These are phyloP conservation scores for Trinectes maculatus DNA, from an alignment of 2,113 vertebrate species.

Conservation along the genomic window DNA sequence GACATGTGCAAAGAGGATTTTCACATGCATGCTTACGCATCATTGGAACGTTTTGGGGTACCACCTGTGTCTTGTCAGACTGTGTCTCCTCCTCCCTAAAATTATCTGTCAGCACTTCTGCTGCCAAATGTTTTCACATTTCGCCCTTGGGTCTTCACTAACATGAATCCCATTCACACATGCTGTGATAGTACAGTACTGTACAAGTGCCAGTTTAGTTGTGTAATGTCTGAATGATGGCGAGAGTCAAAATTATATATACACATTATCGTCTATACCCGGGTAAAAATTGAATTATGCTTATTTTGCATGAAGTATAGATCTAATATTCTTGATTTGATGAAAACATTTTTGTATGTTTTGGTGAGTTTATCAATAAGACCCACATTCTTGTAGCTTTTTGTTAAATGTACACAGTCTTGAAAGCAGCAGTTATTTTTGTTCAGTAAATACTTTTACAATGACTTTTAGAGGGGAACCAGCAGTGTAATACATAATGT, in stretches of 20 bases:
- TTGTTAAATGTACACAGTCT: too few species aligned
- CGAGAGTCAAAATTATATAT: conserved; percentile 6
- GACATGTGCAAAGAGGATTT: conserved; percentile 62
- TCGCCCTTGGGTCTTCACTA: conserved; percentile 46
- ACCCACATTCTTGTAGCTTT: too few species aligned
- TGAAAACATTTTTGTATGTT: neutral
- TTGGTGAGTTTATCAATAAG: too few species aligned
- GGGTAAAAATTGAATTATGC: neutral
- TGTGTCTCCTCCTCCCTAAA: conserved; percentile 52
- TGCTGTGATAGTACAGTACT: neutral
- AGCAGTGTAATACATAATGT: too few species aligned
- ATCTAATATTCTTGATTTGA: neutral
- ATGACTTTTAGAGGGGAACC: too few species aligned
- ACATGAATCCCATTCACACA: conserved; percentile 63
- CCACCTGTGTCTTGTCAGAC: conserved; percentile 1
- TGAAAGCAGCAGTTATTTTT: too few species aligned
- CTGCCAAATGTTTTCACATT: conserved; percentile 53
- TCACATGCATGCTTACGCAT: conserved; percentile 26
- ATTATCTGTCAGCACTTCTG: conserved; percentile 63
- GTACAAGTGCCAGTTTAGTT: neutral
- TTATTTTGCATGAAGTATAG: neutral
- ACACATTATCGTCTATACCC: neutral
- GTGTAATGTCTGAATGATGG: conserved; percentile 16
- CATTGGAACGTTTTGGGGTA: conserved; percentile 14
- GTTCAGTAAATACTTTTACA: too few species aligned